These are phyloP conservation scores for Ochropacha duplaris DNA, from an alignment of 2,888 invertebrate genomes.

Conservation along the genomic window DNA sequence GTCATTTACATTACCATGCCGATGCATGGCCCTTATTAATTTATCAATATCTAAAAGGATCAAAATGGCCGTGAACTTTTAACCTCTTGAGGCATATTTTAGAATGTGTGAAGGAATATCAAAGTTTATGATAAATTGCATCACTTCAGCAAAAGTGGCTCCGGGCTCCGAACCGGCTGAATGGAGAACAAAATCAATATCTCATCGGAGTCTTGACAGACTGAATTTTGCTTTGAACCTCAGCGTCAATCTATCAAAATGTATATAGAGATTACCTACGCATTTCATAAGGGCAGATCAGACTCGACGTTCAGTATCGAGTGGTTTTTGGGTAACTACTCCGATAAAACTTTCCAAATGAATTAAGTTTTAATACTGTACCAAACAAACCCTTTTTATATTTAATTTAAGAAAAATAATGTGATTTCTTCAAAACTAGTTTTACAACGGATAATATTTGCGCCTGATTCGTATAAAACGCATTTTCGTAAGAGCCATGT, in stretches of 20 bases:
- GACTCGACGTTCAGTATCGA: neutral
- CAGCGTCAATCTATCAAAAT: constrained; percentile 6
- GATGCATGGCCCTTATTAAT: too few relatives aligned
- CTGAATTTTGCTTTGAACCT: constrained; percentile 2
- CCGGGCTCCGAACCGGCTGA: neutral
- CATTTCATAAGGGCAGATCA: neutral
- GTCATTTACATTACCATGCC: too few relatives aligned
- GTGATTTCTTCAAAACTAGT: too few relatives aligned
- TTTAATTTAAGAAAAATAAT: too few relatives aligned
- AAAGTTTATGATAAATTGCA: constrained; percentile 3
- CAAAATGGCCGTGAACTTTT: neutral
- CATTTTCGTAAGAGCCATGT: too few relatives aligned
- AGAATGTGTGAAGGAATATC: neutral
- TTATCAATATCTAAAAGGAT: neutral
- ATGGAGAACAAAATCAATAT: constrained; percentile 5
- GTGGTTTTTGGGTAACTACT: neutral
- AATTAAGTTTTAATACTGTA: neutral
- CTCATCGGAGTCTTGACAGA: constrained; percentile 5
- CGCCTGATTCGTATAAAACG: too few relatives aligned
- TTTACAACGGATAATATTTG: too few relatives aligned
- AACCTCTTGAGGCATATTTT: neutral
- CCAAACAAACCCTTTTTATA: too few relatives aligned
- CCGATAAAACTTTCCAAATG: neutral
- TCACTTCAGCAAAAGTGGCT: neutral
- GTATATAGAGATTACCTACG: neutral